Base-by-base conservation (phyloP, 2,888 invertebrate genomes). In the Melanostoma mellinum region DNA sequence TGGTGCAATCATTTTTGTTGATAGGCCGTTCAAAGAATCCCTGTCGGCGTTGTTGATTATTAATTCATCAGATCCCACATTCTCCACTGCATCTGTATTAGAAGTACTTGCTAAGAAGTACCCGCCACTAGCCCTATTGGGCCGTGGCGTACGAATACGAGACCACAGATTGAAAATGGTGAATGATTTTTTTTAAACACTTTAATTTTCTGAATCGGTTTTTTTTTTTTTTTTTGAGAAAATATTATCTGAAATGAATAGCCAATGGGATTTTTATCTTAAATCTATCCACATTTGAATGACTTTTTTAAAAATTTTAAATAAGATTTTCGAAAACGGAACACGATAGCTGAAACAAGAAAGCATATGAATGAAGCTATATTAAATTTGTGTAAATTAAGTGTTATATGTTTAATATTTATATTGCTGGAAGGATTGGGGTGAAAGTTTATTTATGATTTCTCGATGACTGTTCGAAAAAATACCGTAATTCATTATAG, bases 1-100 rank as follows among this genome's bases (percentile, higher is more conserved):
- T 53, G 95, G 95, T 53, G 95, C 89, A 87, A 90, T 88, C 87
- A 90, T 89, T 87, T 87, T 90, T 76, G 88, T 87, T 78, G 87
- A 87, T 86, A 87, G 80, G 69, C 73, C 82, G 40, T 85, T 86
- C 52, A 85, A 74, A 46, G 85, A 87, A 85, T 88, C 87, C 85
- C 88, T 89, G 81, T 89, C 88, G 60, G 88, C 87, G 69, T 88
- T 88, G 87, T 90, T 90, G 86, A 90, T 89, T 87, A 89, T 88
- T 79, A 89, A 88, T 86, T 90, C 91, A 79, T 89, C 87, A 6
- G 87, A 85, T 58, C 87, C 87, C 50, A 85, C 82, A 63, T 86
- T 82, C 68, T 86, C 89, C 20, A 77, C 78, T 86, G 87, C 89
- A 85, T 88, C 87, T 86, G 88, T 88, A 72, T 87, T 85, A 8